Evolutionary conservation across 2,888 invertebrate genomes (phyloP).

Genomic region (Meghimatium bilineatum): DNA sequence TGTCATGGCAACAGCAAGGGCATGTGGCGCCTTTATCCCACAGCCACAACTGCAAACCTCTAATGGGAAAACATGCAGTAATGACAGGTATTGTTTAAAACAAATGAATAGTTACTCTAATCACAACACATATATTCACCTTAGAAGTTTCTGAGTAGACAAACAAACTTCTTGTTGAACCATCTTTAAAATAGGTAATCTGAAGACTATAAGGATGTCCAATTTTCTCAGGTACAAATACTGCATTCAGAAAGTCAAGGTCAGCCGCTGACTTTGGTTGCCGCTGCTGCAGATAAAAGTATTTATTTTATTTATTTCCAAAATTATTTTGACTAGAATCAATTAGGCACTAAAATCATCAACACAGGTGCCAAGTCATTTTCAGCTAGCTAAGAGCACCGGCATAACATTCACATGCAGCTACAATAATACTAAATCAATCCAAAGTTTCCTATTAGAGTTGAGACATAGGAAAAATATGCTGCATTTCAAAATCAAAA

Average conservation of each 20-base stretch:
- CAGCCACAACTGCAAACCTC: too few species aligned
- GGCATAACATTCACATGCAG: too few species aligned
- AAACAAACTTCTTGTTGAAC: slow-evolving; percentile 90
- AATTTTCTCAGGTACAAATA: slow-evolving; percentile 89
- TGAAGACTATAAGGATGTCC: slow-evolving; percentile 89
- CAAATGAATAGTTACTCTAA: not conserved
- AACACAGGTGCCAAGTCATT: not conserved
- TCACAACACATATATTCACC: slow-evolving; percentile 66
- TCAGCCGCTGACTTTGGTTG: slow-evolving; percentile 89
- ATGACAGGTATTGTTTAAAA: too few species aligned
- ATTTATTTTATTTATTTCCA: not conserved
- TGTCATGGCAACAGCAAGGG: too few species aligned
- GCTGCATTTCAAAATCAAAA: too few species aligned
- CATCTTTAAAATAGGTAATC: slow-evolving; percentile 89
- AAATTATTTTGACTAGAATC: not conserved
- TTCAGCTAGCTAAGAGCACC: not conserved
- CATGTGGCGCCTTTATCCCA: too few species aligned
- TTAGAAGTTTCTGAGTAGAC: slow-evolving; percentile 91
- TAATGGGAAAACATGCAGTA: too few species aligned
- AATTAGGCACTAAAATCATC: not conserved
- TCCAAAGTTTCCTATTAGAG: too few species aligned
- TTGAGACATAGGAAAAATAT: too few species aligned
- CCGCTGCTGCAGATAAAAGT: slow-evolving; percentile 77
- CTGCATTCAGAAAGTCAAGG: slow-evolving; percentile 89
- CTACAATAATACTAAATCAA: too few species aligned